Conservation (phyloP, 2,888 invertebrate genomes). For the Dynastes grantii region DNA sequence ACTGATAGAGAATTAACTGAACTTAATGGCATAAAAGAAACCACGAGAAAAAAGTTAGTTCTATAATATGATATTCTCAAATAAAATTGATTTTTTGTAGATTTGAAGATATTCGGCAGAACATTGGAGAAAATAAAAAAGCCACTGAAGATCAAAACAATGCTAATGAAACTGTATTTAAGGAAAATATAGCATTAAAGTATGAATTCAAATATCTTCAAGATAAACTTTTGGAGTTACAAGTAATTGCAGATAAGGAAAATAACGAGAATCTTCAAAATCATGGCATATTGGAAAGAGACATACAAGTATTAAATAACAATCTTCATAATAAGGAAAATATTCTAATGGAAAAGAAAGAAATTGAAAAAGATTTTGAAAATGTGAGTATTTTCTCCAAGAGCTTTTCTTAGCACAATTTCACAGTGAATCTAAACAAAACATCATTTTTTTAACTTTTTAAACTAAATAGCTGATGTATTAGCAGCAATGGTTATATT, state of each 20-base stretch:
- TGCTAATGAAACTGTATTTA: not conserved
- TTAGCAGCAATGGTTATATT: too few species aligned
- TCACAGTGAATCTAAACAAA: too few species aligned
- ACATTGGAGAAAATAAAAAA: not conserved
- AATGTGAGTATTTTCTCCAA: constrained; percentile 14
- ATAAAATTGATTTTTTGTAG: constrained; percentile 13
- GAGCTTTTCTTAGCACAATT: too few species aligned
- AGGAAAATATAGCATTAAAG: constrained; percentile 6
- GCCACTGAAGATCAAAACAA: not conserved
- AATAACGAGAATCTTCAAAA: not conserved
- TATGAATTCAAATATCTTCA: not conserved
- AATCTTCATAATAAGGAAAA: not conserved
- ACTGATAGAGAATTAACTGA: not conserved
- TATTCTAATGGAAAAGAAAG: not conserved
- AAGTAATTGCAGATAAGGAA: not conserved
- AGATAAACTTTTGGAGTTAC: not conserved
- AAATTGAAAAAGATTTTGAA: not conserved
- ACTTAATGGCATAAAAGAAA: not conserved
- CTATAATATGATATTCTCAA: not conserved
- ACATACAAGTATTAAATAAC: not conserved
- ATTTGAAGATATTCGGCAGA: not conserved
- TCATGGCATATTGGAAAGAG: not conserved
- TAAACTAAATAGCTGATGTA: too few species aligned
- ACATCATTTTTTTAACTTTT: too few species aligned
- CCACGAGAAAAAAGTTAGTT: not conserved